Percentiles rank a stretch among this genome's conserved stretches.
Conservation (phyloP, 2,113 vertebrate genomes). For the Artemisiospiza belli region DNA sequence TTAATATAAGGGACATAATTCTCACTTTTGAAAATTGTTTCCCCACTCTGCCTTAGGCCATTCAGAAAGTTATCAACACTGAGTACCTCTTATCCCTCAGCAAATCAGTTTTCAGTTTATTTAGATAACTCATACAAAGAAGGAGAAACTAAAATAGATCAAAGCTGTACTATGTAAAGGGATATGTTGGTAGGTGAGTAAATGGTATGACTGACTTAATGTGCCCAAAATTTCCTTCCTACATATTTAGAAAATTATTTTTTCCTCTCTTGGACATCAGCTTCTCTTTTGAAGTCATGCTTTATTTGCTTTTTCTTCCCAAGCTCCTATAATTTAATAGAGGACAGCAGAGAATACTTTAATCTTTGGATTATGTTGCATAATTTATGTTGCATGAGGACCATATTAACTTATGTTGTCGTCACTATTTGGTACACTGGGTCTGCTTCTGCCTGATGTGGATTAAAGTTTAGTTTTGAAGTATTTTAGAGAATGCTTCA, state of each 20-base stretch:
- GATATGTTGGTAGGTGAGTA: neutral
- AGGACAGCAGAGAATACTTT: neutral
- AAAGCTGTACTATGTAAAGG: neutral
- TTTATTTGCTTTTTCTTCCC: neutral
- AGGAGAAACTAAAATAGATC: neutral
- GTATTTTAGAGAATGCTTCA: neutral
- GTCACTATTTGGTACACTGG: neutral
- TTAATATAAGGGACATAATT: neutral
- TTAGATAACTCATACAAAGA: neutral
- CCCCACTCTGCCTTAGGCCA: neutral
- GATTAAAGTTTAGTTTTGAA: neutral
- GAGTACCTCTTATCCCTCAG: neutral
- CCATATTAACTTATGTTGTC: neutral
- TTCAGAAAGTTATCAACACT: neutral
- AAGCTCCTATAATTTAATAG: conserved; percentile 10
- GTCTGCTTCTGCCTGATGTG: neutral
- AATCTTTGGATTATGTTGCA: conserved; percentile 22
- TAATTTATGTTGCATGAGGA: neutral
- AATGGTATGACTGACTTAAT: neutral
- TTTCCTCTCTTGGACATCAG: neutral
- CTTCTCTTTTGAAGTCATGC: neutral
- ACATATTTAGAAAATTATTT: neutral
- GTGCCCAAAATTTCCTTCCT: neutral
- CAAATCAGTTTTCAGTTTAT: neutral
- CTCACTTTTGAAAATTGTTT: neutral